Conservation (phyloP, 2,888 invertebrate species). For the Acanthosoma haemorrhoidale region DNA sequence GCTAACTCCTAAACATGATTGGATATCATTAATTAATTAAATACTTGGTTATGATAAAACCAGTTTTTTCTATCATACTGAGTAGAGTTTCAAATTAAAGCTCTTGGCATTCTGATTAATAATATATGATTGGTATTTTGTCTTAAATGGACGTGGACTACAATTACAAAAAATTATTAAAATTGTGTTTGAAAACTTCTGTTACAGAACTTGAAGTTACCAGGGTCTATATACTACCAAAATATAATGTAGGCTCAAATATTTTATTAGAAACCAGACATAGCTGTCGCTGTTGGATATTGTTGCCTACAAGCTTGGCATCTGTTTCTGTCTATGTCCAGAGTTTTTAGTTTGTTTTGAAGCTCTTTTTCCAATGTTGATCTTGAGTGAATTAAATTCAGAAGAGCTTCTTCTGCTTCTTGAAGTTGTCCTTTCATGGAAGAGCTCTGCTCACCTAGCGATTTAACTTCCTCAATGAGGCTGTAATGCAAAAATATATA, state of each 20-base stretch:
- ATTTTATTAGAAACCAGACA: conserved; percentile 51
- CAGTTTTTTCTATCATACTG: too few relatives aligned
- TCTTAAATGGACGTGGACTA: too few relatives aligned
- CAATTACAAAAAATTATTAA: too few relatives aligned
- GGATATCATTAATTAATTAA: too few relatives aligned
- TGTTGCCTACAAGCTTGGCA: conserved; percentile 61
- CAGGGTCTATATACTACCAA: background rate
- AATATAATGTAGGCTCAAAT: background rate
- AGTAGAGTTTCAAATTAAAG: too few relatives aligned
- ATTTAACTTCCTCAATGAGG: conserved; percentile 67
- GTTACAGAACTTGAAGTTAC: too few relatives aligned
- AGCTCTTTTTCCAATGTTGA: conserved; percentile 61
- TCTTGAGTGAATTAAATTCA: conserved; percentile 49
- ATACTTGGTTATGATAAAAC: too few relatives aligned
- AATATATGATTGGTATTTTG: too few relatives aligned
- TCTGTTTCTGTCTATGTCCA: conserved; percentile 63
- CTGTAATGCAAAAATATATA: conserved; percentile 43
- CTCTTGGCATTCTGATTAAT: too few relatives aligned
- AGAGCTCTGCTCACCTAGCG: conserved; percentile 62
- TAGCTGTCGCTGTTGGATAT: conserved; percentile 62
- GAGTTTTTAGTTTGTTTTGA: conserved; percentile 62
- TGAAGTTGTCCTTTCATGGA: conserved; percentile 60
- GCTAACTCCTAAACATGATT: too few relatives aligned
- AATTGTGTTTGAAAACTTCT: too few relatives aligned
- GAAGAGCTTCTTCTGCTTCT: conserved; percentile 57